Evolutionary conservation across 2,797 vertebrate genomes (phyloP), one percentile per base, ranked within the genome.

Genomic region (Glossophaga mutica): DNA sequence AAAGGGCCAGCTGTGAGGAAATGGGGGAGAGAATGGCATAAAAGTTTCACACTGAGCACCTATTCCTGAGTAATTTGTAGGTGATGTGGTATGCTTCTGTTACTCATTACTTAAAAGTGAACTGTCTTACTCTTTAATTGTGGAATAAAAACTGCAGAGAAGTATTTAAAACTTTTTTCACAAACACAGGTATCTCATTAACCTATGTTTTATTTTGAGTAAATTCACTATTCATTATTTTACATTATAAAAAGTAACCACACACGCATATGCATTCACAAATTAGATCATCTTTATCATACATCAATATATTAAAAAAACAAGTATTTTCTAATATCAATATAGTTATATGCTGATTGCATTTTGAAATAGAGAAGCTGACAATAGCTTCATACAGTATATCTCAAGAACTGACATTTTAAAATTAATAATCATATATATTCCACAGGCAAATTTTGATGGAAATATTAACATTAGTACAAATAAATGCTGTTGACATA

Each of bases 341-440:
- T 98, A 98, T 98, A 98, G 88, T 98, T 98, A 97, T 98, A 98
- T 96, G 97, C 92, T 98, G 97, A 98, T 97, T 97, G 96, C 89
- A 98, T 97, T 98, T 96, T 98, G 98, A 98, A 98, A 98, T 95
- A 98, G 96, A 98, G 98, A 99, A 99, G 98, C 98, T 98, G 98
- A 99, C 98, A 98, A 99, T 98, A 99, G 98, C 98, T 99, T 98
- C 98, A 98, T 98, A 98, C 96, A 87, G 87, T 97, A 39, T 97
- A 94, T 98, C 93, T 98, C 95, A 98, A 97, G 97, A 98, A 97
- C 85, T 95, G 96, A 97, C 97, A 98, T 98, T 97, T 97, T 96
- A 97, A 98, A 98, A 98, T 98, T 96, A 94, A 98, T 95, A 98
- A 98, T 73, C 87, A 90, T 91, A 94, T 97, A 91, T 95, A 95